Evolutionary conservation across 2,888 invertebrate genomes (phyloP).

Genomic region (Sisyra nigra): DNA sequence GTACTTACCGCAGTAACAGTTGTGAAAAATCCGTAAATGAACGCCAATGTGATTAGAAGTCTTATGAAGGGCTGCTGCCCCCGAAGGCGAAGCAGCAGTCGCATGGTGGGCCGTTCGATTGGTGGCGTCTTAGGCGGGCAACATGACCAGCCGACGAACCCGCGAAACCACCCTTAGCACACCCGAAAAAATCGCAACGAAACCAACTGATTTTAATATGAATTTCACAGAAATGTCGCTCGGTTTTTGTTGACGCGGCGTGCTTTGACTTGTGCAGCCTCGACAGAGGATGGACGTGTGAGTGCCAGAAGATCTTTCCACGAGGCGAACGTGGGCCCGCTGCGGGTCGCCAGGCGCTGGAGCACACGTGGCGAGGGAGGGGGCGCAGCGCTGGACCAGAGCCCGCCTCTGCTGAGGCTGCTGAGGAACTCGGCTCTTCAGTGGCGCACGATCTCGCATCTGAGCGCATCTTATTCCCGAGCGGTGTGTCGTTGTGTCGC

Average conservation of each 20-base stretch:
- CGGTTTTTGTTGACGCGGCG: not conserved
- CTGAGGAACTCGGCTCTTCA: constrained; percentile 20
- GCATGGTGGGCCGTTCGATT: not conserved
- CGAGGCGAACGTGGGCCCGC: not conserved
- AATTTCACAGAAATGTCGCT: too few species aligned
- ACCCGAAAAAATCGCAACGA: too few species aligned
- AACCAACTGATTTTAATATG: too few species aligned
- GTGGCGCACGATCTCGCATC: constrained; percentile 29
- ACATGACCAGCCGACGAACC: constrained; percentile 1
- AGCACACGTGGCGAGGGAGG: not conserved
- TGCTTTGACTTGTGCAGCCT: not conserved
- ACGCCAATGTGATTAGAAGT: too few species aligned
- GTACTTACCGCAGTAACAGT: too few species aligned
- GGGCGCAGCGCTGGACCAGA: constrained; percentile 5
- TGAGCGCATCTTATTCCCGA: constrained; percentile 12
- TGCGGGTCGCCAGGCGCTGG: not conserved
- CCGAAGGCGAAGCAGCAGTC: not conserved
- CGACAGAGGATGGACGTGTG: not conserved
- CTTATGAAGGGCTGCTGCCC: not conserved
- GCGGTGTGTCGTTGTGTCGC: not conserved
- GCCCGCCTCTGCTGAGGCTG: constrained; percentile 6
- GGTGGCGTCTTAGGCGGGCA: constrained; percentile 1
- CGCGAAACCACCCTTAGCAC: not conserved
- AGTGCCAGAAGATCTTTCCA: not conserved
- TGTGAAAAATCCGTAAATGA: too few species aligned